These are phyloP conservation scores for Leptinotarsa lineolata DNA, from an alignment of 1,140 invertebrate species.

Conservation along the genomic window DNA sequence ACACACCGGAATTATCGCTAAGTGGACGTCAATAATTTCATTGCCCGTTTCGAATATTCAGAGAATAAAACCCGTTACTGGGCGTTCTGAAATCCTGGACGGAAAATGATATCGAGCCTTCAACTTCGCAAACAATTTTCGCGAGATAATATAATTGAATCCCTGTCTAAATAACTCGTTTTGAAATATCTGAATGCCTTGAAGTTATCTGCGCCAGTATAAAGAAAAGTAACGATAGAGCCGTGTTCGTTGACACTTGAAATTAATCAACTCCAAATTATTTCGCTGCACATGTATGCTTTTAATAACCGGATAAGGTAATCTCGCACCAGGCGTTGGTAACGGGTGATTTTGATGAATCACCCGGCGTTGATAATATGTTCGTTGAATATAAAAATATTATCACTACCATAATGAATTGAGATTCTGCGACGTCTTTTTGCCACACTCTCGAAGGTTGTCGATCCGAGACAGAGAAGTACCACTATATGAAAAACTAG, in stretches of 20 bases:
- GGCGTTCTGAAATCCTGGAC: neutral
- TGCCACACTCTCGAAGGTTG: no score
- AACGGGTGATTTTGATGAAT: no score
- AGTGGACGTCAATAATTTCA: no score
- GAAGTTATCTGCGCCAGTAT: neutral
- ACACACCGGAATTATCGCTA: no score
- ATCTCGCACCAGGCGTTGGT: neutral
- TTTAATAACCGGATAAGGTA: neutral
- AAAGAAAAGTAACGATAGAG: neutral
- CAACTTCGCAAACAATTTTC: neutral
- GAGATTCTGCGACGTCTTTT: no score
- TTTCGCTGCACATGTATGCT: neutral
- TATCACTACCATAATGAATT: no score
- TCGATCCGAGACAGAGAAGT: no score
- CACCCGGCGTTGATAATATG: no score
- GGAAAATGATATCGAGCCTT: neutral
- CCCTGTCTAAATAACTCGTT: constrained; percentile 2
- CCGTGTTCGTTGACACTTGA: neutral
- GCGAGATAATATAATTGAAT: neutral
- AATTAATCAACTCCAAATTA: neutral
- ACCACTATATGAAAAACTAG: no score
- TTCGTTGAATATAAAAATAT: no score
- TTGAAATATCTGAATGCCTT: neutral
- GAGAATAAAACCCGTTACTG: neutral
- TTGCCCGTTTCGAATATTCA: no score